These are phyloP conservation scores for Odontomachus brunneus DNA, from an alignment of 1,140 invertebrate species.

Conservation along the genomic window DNA sequence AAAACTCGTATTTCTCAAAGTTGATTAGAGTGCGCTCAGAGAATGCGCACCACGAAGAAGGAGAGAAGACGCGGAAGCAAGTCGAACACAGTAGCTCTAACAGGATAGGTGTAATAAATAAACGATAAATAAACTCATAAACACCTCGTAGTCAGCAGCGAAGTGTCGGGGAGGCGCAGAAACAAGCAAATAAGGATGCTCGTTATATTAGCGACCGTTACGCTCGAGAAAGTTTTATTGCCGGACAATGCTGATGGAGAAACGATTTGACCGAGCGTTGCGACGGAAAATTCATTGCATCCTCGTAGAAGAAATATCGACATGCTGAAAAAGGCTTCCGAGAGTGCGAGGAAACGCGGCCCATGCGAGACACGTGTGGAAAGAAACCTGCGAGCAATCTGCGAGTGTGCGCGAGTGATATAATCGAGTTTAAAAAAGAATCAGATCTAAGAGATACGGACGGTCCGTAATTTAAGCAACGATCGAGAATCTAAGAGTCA, in stretches of 20 bases:
- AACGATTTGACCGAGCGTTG: constrained; percentile 62
- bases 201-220: constrained; percentile 73
- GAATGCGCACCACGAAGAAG: background rate
- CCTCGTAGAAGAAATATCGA: constrained; percentile 7
- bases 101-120: constrained; percentile 60
- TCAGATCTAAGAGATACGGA: too few species aligned
- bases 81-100: constrained; percentile 47
- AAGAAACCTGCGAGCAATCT: constrained; percentile 21
- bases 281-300: constrained; percentile 63
- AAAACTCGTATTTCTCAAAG: constrained; percentile 41
- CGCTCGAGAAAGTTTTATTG: constrained; percentile 75
- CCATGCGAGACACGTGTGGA: background rate
- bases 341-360: background rate
- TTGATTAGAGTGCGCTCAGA: constrained; percentile 37
- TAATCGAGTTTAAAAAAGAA: too few species aligned
- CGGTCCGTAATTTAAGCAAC: too few species aligned
- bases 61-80: constrained; percentile 29
- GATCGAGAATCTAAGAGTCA: too few species aligned
- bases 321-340: background rate
- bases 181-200: constrained; percentile 73
- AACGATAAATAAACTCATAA: constrained; percentile 75
- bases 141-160: constrained; percentile 64
- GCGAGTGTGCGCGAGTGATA: too few species aligned
- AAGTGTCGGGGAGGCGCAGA: constrained; percentile 18
- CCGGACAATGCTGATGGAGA: constrained; percentile 64